These are phyloP conservation scores for Acrocyrtus sp. DNA, from an alignment of 2,888 invertebrate species.

Conservation along the genomic window DNA sequence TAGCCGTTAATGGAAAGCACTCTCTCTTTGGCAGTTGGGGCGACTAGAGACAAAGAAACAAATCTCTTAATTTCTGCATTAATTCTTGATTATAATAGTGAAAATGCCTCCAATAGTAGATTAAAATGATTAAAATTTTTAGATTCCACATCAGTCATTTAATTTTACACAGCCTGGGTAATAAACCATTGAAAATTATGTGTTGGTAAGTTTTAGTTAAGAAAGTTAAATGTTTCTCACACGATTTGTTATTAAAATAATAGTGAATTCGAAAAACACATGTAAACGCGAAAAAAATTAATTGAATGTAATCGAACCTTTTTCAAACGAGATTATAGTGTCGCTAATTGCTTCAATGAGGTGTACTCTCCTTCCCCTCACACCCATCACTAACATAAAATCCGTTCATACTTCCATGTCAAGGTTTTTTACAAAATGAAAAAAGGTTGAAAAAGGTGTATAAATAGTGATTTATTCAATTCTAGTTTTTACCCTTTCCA, in stretches of 20 bases:
- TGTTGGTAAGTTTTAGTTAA: too few relatives aligned
- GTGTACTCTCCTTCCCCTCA: conserved; percentile 97
- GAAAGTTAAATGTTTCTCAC: not conserved
- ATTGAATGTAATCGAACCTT: conserved; percentile 83
- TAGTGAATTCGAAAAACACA: not conserved
- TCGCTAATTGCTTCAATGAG: conserved; percentile 99
- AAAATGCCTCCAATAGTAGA: too few relatives aligned
- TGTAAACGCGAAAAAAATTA: not conserved
- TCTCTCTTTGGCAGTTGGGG: conserved; percentile 93
- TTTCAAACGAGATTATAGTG: conserved; percentile 98
- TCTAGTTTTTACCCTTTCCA: conserved; percentile 95
- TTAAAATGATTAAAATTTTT: too few relatives aligned
- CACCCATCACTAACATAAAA: conserved; percentile 89
- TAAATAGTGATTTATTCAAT: too few relatives aligned
- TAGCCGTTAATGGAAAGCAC: conserved; percentile 96
- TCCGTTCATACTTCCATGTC: too few relatives aligned
- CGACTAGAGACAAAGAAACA: conserved; percentile 88
- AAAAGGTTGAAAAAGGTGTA: too few relatives aligned
- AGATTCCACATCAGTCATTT: too few relatives aligned
- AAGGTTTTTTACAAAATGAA: too few relatives aligned
- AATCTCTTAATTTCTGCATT: too few relatives aligned
- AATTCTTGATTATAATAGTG: too few relatives aligned
- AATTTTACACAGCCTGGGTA: too few relatives aligned
- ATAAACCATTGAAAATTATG: too few relatives aligned
- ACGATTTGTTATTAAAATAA: not conserved